Evolutionary conservation across 2,113 vertebrate species (phyloP), one percentile per base, ranked within the genome.

Genomic region (Orthonyx spaldingii): DNA sequence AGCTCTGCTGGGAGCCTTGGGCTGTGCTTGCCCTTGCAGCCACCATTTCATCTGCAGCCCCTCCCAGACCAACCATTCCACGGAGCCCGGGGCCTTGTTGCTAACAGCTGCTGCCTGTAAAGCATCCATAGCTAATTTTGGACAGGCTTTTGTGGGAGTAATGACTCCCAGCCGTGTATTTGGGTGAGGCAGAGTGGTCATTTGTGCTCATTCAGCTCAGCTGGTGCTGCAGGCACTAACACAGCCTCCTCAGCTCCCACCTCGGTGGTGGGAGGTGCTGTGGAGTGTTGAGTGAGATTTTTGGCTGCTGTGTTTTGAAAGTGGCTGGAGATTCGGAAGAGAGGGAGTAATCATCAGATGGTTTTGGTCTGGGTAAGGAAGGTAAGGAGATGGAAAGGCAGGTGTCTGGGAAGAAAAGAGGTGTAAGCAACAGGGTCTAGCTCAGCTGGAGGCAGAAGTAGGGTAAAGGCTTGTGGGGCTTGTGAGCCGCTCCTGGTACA

Each of bases 1-100:
- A 0, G 37, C 6, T 20, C 46, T 18, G 4, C 11, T 13, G 60
- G 33, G 23, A 49, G 18, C 56, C 65, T 16, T 7, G 42, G 26
- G 16, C 42, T 71, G n/a, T 6, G 24, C 61, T 37, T 56, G 37
- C 2, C 16, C 8, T 35, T 6, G 6, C 37, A 30, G 64, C 7
- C 63, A 10, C 14, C 1, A 0, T 57, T 77, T 50, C 30, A 9
- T 1, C 24, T 24, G 23, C 33, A 37, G 17, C 10, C 27, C n/a
- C 27, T n/a, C 5, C 0, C 42, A 74, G 28, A 46, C 8, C 33
- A 8, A 14, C 39, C 32, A 1, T 16, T 12, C 24, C 30, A 4
- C 5, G 7, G 22, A 57, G 47, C 33, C 21, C 0, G 0, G 0
- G 26, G 33, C 49, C 39, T 15, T 16, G 27, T 2, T 46, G 55